A percentile compares a stretch with the other conserved stretches of the same genome.
These are phyloP conservation scores for Heliconius charithonia DNA, from an alignment of 2,888 invertebrate species.

Conservation along the genomic window DNA sequence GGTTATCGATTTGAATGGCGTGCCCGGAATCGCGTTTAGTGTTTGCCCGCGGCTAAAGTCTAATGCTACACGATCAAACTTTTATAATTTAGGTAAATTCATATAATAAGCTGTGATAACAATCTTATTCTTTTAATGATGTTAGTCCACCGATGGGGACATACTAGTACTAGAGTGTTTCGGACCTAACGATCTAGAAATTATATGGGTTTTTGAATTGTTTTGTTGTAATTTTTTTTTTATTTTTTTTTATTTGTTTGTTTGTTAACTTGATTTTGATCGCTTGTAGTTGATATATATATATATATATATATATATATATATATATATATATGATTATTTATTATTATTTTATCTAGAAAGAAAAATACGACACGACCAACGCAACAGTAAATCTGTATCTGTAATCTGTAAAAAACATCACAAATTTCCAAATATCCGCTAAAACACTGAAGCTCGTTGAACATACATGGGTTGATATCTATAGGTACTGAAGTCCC, in stretches of 20 bases:
- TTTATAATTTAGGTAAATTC: slow-evolving; percentile 45
- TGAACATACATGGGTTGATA: no score
- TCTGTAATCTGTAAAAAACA: no score
- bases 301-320: no score
- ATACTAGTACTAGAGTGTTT: slow-evolving; percentile 8
- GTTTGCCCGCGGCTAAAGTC: slow-evolving; percentile 43
- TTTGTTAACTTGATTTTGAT: background rate
- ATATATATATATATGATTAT: no score
- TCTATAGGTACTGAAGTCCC: no score
- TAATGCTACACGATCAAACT: slow-evolving; percentile 27
- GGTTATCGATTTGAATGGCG: slow-evolving; percentile 63
- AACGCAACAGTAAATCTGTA: no score
- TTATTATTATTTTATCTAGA: no score
- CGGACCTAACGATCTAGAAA: background rate
- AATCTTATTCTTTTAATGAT: slow-evolving; percentile 28
- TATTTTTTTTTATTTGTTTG: background rate
- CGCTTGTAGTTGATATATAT: no score
- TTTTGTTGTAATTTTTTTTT: background rate
- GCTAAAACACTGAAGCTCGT: no score
- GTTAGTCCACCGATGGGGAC: slow-evolving; percentile 17
- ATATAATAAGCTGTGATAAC: slow-evolving; percentile 54
- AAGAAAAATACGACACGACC: no score
- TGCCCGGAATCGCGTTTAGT: slow-evolving; percentile 59
- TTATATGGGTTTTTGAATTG: background rate
- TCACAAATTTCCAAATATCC: no score